Base-by-base conservation (phyloP, 1,140 invertebrate genomes). In the Carposina sasakii region DNA sequence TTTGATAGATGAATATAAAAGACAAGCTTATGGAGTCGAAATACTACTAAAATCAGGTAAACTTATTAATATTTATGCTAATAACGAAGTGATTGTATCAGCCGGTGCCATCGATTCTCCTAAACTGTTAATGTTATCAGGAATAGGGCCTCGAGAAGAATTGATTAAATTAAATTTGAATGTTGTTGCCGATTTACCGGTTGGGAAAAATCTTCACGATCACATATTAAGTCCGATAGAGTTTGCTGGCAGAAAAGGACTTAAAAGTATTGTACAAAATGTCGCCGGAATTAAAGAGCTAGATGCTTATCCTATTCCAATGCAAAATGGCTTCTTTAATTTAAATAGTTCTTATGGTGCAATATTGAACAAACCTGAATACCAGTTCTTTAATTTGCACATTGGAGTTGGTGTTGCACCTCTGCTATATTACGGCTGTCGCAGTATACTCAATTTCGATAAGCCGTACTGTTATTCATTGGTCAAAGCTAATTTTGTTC, bases 171-270 rank as follows among this genome's bases (percentile, higher is more conserved):
- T 90, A 1, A 86, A 87, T 0, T 89, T 94, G 3, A 45, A 78
- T 0, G 54, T 88, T 0, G 45, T 89, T 1, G 53, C 81, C 5
- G 87, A 92, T 57, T 76, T 92, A 4, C 89, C 91, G 0, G 92
- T 94, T 3, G 93, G 93, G 0, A 74, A 88, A 28, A 93, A 94
- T 73, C 81, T 94, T 0, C 89, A 90, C 41, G 90, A 91, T 52
- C 89, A 91, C 64, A 67, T 84, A 50, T 10, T 84, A 50, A 69
- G 55, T 34, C 15, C 79, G 47, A 3, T 60, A 63, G n/a, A 56
- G 53, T 17, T 75, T 47, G 60, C 65, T 23, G 76, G 75, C 4
- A 51, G 73, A 57, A 33, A 20, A 20, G 78, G 71, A 16, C 26
- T 76, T 12, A 30, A 55, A 24, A 63, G 68, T 22, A 56, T 52